Conservation (phyloP, 2,888 invertebrate genomes). For the Acanthosepion esculentum region DNA sequence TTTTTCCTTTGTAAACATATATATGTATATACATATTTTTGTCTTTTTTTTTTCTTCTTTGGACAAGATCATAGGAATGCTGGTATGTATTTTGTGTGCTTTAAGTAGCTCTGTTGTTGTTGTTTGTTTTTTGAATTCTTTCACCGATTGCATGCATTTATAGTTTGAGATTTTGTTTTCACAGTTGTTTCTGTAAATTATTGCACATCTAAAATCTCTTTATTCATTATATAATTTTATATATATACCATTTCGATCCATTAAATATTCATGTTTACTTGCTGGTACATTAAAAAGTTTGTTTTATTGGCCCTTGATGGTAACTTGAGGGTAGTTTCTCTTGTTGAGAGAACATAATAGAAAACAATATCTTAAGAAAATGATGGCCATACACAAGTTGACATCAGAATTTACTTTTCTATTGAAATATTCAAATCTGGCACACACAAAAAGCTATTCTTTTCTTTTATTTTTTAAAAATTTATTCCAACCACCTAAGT, state of each 20-base stretch:
- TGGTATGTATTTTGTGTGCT: conserved; percentile 64
- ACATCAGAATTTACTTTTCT: too few relatives aligned
- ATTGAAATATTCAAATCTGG: not conserved
- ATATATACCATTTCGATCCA: not conserved
- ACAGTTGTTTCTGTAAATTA: not conserved
- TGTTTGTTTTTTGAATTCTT: too few relatives aligned
- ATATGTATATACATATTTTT: conserved; percentile 48
- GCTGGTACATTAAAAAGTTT: not conserved
- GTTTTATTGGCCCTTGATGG: not conserved
- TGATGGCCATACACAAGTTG: not conserved
- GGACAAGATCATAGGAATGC: conserved; percentile 67
- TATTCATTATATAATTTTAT: not conserved
- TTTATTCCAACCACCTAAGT: not conserved
- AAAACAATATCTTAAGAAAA: not conserved
- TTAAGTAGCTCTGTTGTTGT: conserved; percentile 24
- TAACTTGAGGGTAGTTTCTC: too few relatives aligned
- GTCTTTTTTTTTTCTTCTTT: conserved; percentile 50
- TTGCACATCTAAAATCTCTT: not conserved
- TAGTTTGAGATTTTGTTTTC: not conserved
- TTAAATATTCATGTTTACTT: not conserved
- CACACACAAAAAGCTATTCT: not conserved
- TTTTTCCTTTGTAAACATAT: not conserved
- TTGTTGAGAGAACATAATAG: too few relatives aligned
- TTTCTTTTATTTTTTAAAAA: not conserved
- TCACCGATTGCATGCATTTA: not conserved